Percentiles rank a stretch among this genome's conserved stretches.
Conservation (phyloP, 2,888 invertebrate species). For the Chymomyza caudatula region DNA sequence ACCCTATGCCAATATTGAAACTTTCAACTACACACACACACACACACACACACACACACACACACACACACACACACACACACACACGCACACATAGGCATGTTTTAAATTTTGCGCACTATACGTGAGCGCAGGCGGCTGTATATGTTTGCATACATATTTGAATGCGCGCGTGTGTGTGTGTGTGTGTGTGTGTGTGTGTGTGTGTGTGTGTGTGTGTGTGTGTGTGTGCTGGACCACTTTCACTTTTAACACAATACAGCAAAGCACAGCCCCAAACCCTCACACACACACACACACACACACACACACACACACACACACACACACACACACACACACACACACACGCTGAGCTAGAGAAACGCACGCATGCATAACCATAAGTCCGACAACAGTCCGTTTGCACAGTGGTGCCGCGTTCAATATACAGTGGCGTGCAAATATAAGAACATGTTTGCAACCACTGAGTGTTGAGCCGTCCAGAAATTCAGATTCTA, state of each 20-base stretch:
- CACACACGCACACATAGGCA: slow-evolving; percentile 2
- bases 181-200: background rate
- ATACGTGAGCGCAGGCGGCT: background rate
- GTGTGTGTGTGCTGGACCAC: slow-evolving; percentile 36
- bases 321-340: background rate
- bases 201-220: slow-evolving; percentile 17
- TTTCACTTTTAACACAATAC: slow-evolving; percentile 47
- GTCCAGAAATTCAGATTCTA: too few relatives aligned
- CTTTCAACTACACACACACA: slow-evolving; percentile 61
- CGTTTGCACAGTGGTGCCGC: background rate
- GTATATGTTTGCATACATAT: background rate
- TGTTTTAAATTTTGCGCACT: slow-evolving; percentile 4
- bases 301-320: slow-evolving; percentile 2
- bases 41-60: slow-evolving; percentile 15
- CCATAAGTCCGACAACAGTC: background rate
- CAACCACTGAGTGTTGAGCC: too few relatives aligned
- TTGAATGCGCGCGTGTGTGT: slow-evolving; percentile 6
- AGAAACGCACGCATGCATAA: slow-evolving; percentile 6
- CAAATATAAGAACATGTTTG: too few relatives aligned
- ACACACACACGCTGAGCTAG: background rate
- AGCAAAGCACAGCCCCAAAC: background rate
- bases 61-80: slow-evolving; percentile 13
- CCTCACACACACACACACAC: background rate
- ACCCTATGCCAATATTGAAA: slow-evolving; percentile 62
- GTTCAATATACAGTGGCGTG: background rate